A percentile compares a stretch with the other conserved stretches of the same genome.
phyloP scores from a whole-genome alignment of 2,113 vertebrate species.

The Brienomyrus longianalis region DNA sequence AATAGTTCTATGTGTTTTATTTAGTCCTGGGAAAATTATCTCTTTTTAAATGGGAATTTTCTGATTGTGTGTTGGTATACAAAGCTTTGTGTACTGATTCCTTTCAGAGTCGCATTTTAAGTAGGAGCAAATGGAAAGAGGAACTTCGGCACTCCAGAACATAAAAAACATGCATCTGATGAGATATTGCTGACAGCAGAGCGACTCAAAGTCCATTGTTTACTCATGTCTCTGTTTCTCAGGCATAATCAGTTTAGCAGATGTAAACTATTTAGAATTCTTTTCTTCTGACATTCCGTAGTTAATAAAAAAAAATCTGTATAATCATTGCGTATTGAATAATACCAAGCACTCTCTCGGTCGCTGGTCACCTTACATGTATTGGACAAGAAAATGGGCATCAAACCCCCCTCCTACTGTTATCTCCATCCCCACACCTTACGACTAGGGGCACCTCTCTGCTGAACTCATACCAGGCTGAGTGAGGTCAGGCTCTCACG shows the following conservation, averaged over 20 bases:
- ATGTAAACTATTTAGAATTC: neutral
- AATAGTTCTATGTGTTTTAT: slow-evolving; percentile 32
- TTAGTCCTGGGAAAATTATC: slow-evolving; percentile 49
- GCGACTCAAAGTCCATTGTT: slow-evolving; percentile 45
- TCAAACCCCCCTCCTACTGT: neutral
- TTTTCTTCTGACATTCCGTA: neutral
- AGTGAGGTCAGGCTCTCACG: slow-evolving; percentile 42
- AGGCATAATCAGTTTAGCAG: slow-evolving; percentile 36
- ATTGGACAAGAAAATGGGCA: neutral
- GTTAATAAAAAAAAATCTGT: neutral
- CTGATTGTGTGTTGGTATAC: slow-evolving; percentile 48
- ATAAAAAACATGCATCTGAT: slow-evolving; percentile 56
- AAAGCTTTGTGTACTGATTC: slow-evolving; percentile 64
- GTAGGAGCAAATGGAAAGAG: slow-evolving; percentile 62
- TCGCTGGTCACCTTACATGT: neutral
- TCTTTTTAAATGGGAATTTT: slow-evolving; percentile 60
- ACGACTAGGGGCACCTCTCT: neutral
- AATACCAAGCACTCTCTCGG: neutral
- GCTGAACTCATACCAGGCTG: slow-evolving; percentile 40
- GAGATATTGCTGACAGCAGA: slow-evolving; percentile 53
- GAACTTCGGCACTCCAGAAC: slow-evolving; percentile 63
- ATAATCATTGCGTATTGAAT: neutral
- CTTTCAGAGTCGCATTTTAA: slow-evolving; percentile 64
- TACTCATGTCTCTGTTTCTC: slow-evolving; percentile 59
- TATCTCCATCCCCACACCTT: neutral